Evolutionary conservation across 1,140 invertebrate genomes (phyloP), one percentile per base, ranked within the genome.

Genomic region (Anadara kagoshimensis): DNA sequence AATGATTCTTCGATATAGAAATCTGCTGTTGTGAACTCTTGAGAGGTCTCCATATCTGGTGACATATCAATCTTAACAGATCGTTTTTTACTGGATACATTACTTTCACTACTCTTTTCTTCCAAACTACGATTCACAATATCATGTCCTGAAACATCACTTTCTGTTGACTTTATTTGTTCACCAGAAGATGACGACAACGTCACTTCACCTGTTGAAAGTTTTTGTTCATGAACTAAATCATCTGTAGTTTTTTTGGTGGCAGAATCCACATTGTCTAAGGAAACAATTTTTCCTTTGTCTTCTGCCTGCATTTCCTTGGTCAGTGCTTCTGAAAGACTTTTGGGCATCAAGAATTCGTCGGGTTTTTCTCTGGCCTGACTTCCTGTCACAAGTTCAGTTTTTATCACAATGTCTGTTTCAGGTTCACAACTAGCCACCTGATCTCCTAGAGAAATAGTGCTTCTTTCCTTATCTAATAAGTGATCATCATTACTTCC

Each of bases 1-100:
- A 90, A 87, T 47, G 94, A 95, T 87, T 95, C 95, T 84, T 95
- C 94, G 90, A 95, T 94, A 91, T 95, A 96, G 92, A 93, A 95
- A 81, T 95, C 94, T 65, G 94, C 93, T 81, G 92, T 93, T 81
- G 93, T 91, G 89, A 95, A 95, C 88, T 95, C 94, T 63, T 85
- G 81, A 11, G 82, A 85, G 5, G 79, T 82, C 63, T 81, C 83
- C 44, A 83, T 79, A 58, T 86, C 83, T 22, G 80, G 83, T 3
- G 84, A 85, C 1, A 75, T 79, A 51, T 78, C 78, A 7, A 74
- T 54, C 0, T 71, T 47, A 2, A 29, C 68, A 16, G 36, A 29
- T 22, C 57, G 29, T 53, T 70, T 75, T 51, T 63, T 62, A 18
- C 63, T 63, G 51, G 70, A 66, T n/a, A 57, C 36, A 18, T 56